Base-by-base conservation (phyloP, 2,113 vertebrate genomes). In the Oncorhynchus masou region DNA sequence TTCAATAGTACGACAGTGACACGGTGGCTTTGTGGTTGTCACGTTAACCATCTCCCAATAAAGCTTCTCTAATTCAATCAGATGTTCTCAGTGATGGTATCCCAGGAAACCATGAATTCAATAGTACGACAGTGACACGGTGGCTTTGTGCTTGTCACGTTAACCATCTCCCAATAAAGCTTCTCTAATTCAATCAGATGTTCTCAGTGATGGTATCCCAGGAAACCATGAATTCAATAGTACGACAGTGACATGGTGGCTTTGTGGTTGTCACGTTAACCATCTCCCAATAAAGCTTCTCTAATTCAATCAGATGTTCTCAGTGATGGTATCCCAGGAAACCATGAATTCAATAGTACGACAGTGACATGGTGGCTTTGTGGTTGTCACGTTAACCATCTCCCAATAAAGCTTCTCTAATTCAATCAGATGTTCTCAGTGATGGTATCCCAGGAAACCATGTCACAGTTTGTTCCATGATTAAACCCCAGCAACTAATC, bases 61-160 rank as follows among this genome's bases (percentile, higher is more conserved):
- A 68, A 39, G 29, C 67, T 34, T 68, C 19, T 68, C 27, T 68
- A 39, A 68, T 68, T 68, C 27, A 68, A 68, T 68, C 67, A 68
- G 67, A 39, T 34, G 67, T 68, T 68, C 27, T 31, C 16, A 20
- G 27, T 31, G 16, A 29, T 20, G 31, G 67, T 27, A 39, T 68
- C 31, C 27, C 31, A 34, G 66, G 66, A 68, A 68, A 68, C 29
- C 25, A 68, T 8, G 65, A 25, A 25, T 25, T 25, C 25, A 29
- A 68, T 34, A 68, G 31, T 29, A 5, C 9, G 66, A 2, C 16
- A 39, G 27, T 68, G 66, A 68, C 16, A 51, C 3, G 49, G 19
- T 68, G 5, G 7, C 20, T 68, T 68, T 68, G 29, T 19, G 29
- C 19, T 68, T 9, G 66, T 68, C 12, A 31, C 66, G 39, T 29